phyloP scores from a whole-genome alignment of 2,888 invertebrate species.

The Neocrepidodera transversa region DNA sequence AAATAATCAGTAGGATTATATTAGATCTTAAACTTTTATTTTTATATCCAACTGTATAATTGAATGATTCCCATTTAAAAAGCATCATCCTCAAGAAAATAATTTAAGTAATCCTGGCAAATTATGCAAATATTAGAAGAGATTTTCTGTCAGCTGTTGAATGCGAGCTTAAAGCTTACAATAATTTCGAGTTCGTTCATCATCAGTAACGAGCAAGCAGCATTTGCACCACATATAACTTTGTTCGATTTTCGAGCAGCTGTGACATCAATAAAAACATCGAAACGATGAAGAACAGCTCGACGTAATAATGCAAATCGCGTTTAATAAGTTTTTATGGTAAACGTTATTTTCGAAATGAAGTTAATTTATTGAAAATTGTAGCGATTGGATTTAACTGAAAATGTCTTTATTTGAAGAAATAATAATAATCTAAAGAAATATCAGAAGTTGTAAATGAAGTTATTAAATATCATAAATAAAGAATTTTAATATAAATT shows the following conservation, averaged over 20 bases:
- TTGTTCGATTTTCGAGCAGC: slow-evolving; percentile 12
- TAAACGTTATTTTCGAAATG: slow-evolving; percentile 1
- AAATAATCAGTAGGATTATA: no score
- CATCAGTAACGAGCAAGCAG: slow-evolving; percentile 6
- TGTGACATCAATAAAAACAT: slow-evolving; percentile 20
- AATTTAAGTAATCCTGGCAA: background rate
- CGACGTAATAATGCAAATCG: slow-evolving; percentile 1
- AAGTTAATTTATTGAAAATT: slow-evolving; percentile 6
- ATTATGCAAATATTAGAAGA: slow-evolving; percentile 5
- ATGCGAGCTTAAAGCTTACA: background rate
- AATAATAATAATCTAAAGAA: no score
- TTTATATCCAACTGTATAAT: no score
- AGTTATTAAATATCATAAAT: no score
- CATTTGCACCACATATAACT: slow-evolving; percentile 19
- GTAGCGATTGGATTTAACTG: slow-evolving; percentile 1
- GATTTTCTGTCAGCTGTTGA: slow-evolving; percentile 11
- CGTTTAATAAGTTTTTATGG: slow-evolving; percentile 16
- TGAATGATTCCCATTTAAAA: no score
- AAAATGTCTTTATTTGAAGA: no score
- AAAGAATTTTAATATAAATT: no score
- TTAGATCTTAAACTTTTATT: no score
- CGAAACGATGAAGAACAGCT: slow-evolving; percentile 16
- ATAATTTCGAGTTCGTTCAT: slow-evolving; percentile 5
- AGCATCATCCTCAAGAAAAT: no score
- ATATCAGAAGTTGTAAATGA: no score